phyloP scores from a whole-genome alignment of 2,797 vertebrate species.

The Phoxinus dragarum region DNA sequence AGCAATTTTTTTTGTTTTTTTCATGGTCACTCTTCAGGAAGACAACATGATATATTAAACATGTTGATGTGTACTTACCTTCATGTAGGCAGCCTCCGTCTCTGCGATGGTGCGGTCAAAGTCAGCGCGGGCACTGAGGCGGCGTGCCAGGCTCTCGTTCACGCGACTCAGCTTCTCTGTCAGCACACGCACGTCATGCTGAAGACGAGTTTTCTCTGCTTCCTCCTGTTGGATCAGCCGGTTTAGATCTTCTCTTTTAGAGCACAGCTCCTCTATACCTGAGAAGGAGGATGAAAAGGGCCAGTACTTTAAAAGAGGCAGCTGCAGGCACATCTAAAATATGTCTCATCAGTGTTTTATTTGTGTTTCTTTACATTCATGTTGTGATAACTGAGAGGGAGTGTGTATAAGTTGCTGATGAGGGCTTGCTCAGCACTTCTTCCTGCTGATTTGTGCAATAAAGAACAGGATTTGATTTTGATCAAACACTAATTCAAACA shows the following conservation, averaged over 20 bases:
- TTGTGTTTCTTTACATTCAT: slow-evolving; percentile 1
- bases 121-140: slow-evolving; percentile 79
- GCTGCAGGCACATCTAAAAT: background rate
- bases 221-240: slow-evolving; percentile 88
- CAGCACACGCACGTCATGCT: slow-evolving; percentile 85
- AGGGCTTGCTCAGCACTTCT: slow-evolving; percentile 39
- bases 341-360: background rate
- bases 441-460: slow-evolving; percentile 56
- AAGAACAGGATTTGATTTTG: slow-evolving; percentile 18
- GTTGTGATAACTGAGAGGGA: slow-evolving; percentile 20
- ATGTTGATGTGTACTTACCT: slow-evolving; percentile 73
- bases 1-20: background rate
- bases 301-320: background rate
- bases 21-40: background rate
- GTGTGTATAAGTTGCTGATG: slow-evolving; percentile 27
- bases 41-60: background rate
- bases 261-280: slow-evolving; percentile 90
- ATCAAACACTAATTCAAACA: slow-evolving; percentile 26
- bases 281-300: background rate
- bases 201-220: slow-evolving; percentile 87
- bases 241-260: slow-evolving; percentile 87
- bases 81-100: slow-evolving; percentile 88
- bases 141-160: slow-evolving; percentile 87
- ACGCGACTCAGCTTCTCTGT: slow-evolving; percentile 85
- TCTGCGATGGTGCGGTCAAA: slow-evolving; percentile 90